Percentiles rank a stretch among this genome's conserved stretches.
Conservation (phyloP, 2,888 invertebrate genomes). For the Amphipoea oculea region DNA sequence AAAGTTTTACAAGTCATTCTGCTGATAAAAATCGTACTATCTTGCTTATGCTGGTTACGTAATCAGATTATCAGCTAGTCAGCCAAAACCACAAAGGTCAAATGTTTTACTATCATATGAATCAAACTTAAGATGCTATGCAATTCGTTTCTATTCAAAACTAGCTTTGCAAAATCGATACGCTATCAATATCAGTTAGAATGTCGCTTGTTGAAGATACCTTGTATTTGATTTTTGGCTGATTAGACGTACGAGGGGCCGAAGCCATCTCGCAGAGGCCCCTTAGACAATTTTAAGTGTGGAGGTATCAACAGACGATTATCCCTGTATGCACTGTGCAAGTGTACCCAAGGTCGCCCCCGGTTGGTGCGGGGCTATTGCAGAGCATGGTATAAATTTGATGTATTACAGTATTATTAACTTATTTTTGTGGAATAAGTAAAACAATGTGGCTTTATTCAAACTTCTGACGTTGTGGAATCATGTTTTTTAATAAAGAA, state of each 20-base stretch:
- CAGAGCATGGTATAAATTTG: no score
- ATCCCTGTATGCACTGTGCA: no score
- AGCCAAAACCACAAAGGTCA: conserved; percentile 18
- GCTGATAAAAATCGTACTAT: conserved; percentile 6
- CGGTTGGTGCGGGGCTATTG: no score
- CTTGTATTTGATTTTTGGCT: background rate
- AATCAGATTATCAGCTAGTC: conserved; percentile 15
- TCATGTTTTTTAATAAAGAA: background rate
- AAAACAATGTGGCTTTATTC: background rate
- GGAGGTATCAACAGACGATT: background rate
- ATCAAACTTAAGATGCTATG: background rate
- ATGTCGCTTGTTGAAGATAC: background rate
- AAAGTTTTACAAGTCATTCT: no score
- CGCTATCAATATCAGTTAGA: background rate
- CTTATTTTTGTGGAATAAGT: background rate
- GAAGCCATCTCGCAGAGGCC: background rate
- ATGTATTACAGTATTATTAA: background rate
- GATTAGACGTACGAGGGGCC: background rate
- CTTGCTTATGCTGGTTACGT: conserved; percentile 5
- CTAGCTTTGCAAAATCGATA: conserved; percentile 10
- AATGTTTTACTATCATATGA: background rate
- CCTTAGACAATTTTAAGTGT: background rate
- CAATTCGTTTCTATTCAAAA: background rate
- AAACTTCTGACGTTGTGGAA: background rate
- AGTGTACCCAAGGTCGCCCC: no score